Conservation (phyloP, 2,888 invertebrate species). For the Unio pictorum region DNA sequence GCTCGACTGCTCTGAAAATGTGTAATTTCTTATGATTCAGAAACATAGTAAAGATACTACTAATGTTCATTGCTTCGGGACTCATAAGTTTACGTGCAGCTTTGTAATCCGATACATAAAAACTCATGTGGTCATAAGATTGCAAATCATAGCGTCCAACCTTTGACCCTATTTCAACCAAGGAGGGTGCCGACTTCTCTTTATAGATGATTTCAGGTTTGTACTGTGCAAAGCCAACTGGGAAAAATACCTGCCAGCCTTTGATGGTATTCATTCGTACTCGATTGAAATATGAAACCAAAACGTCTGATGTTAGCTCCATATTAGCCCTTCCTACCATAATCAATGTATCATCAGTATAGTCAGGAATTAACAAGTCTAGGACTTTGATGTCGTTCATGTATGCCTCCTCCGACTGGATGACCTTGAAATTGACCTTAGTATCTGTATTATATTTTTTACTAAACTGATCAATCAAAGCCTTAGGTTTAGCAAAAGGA, state of each 20-base stretch:
- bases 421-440: conserved; percentile 74
- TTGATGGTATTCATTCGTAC: conserved; percentile 95
- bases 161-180: conserved; percentile 64
- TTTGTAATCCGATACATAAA: conserved; percentile 85
- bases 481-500: conserved; percentile 78
- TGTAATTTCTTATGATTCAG: conserved; percentile 79
- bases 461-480: conserved; percentile 77
- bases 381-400: conserved; percentile 76
- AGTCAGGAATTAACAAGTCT: conserved; percentile 80
- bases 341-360: conserved; percentile 77
- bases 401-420: conserved; percentile 46
- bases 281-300: conserved; percentile 83
- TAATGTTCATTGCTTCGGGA: conserved; percentile 29
- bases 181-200: conserved; percentile 60
- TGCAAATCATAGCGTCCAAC: conserved; percentile 85
- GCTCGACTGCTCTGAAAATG: conserved; percentile 85
- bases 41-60: conserved; percentile 80
- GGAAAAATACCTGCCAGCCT: conserved; percentile 90
- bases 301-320: conserved; percentile 59
- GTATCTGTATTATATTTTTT: conserved; percentile 80
- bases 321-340: conserved; percentile 61
- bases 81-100: conserved; percentile 78
- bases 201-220: conserved; percentile 77
- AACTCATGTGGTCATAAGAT: conserved; percentile 82
- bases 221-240: conserved; percentile 92